Evolutionary conservation across 2,888 invertebrate species (phyloP), one percentile per base, ranked within the genome.

Genomic region (Muschampia plurimacula): DNA sequence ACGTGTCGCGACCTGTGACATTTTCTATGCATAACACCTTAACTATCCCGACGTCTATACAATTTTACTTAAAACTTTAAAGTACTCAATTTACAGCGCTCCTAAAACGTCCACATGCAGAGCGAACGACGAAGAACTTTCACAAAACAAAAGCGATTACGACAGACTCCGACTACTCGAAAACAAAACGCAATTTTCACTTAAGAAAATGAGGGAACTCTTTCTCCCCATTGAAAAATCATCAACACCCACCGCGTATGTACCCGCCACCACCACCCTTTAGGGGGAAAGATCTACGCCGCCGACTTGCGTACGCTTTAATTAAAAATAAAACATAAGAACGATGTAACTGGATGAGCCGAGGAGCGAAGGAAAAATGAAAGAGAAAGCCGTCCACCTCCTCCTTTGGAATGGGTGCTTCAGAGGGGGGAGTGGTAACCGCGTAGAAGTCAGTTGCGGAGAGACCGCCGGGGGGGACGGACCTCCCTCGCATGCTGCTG

Each of bases 251-350:
- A 89, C 91, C 90, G 89, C 90, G 92, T 92, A 89, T 92, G 92
- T 89, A 91, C 92, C 72, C 59, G 64, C 83, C 82, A 75, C 77
- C 88, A 74, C 86, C 85, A 79, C 83, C 84, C 84, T 83, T 77
- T 72, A 76, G 77, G 87, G 87, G 84, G 83, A 83, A 91, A 93
- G 93, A 93, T 92, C 92, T 92, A 92, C 92, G 91, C 92, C 89
- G 91, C 86, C 93, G 91, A 93, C 93, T 94, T 94, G 94, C 94
- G 94, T 94, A 94, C 93, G 94, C 93, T 94, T 94, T 94, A 94
- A 94, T 94, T 94, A 94, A 94, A 94, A 94, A 94, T 94, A 94
- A 94, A 94, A 94, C 94, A 94, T 94, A 94, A 94, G 94, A 94
- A 94, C 93, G 93, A 93, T 94, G 94, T 94, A 94, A 94, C 94